Conservation (phyloP, 1,140 invertebrate genomes). For the Drosophila chauvacae region DNA sequence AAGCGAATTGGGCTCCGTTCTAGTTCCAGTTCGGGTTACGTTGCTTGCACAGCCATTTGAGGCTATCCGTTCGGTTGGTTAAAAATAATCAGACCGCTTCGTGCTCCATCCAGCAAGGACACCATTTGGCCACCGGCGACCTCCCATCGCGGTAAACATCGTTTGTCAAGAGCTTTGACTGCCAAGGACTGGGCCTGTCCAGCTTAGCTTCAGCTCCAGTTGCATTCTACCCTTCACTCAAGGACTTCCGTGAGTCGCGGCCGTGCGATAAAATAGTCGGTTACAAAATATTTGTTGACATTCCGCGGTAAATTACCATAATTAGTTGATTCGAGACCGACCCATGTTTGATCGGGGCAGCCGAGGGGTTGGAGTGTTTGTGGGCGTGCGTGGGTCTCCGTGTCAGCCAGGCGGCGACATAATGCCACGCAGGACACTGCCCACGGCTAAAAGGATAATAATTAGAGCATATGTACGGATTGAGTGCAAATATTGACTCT, state of each 20-base stretch:
- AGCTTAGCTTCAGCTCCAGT: constrained; percentile 24
- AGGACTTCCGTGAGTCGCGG: constrained; percentile 49
- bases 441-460: constrained; percentile 76
- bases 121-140: constrained; percentile 28
- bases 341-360: constrained; percentile 66
- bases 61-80: constrained; percentile 64
- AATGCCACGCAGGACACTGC: constrained; percentile 61
- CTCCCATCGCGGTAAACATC: constrained; percentile 69
- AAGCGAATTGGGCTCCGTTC: constrained; percentile 74
- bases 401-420: constrained; percentile 56
- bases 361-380: neutral
- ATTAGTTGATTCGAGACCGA: constrained; percentile 79
- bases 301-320: constrained; percentile 80
- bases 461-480: constrained; percentile 83
- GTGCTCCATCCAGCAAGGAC: constrained; percentile 55
- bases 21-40: constrained; percentile 50
- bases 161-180: constrained; percentile 76
- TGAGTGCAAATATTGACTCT: constrained; percentile 77
- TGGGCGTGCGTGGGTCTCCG: constrained; percentile 24
- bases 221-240: constrained; percentile 22
- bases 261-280: constrained; percentile 62
- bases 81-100: constrained; percentile 75
- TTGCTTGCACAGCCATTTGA: constrained; percentile 53
- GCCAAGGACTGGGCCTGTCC: constrained; percentile 30
- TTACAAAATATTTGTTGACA: constrained; percentile 82